Base-by-base conservation (phyloP, 2,888 invertebrate genomes). In the Dasypogon diadema region DNA sequence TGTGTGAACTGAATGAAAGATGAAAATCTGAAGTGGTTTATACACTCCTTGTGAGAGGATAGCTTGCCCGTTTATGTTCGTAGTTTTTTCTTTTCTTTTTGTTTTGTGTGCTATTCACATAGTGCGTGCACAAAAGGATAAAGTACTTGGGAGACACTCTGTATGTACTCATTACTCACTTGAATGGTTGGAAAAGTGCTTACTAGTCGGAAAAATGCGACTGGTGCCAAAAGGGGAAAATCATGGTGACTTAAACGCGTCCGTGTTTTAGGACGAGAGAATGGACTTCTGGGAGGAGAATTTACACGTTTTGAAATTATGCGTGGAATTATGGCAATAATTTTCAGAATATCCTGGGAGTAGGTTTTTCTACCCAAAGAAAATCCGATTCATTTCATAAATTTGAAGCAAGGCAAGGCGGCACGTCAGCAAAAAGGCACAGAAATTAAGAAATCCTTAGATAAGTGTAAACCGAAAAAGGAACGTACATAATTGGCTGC, bases 1-100 rank as follows among this genome's bases (percentile, higher is more conserved):
- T 51, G 51, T 70, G 54, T 30, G 70, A 54, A 70, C 22, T 51
- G 54, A 70, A 54, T 70, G 70, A 70, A 30, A 70, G 34, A 54
- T 51, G 70, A 65, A 22, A n/a, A 5, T 48, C 14, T 54, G 34
- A 48, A 68, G 65, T 60, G 22, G 26, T 68, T 12, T 68, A 22
- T 26, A 26, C 48, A 51, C 18, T 10, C 24, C 30, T 16, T 26
- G 8, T 16, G 18, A 54, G 22, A 54, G 22, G 70, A 54, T 70
- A 21, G 21, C 30, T 54, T 70, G 70, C 37, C 54, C 51, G 48
- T 54, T 70, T 54, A 70, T 70, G 54, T 30, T 46, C 26, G 46
- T 26, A 68, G 48, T 3, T 48, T 42, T 42, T 46, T 22, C n/a
- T n/a, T n/a, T n/a, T 48, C 6, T 54, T 48, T 48, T 48, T 48